These are phyloP conservation scores for Tenthredo scrophulariae DNA, from an alignment of 2,888 invertebrate species.

Conservation along the genomic window DNA sequence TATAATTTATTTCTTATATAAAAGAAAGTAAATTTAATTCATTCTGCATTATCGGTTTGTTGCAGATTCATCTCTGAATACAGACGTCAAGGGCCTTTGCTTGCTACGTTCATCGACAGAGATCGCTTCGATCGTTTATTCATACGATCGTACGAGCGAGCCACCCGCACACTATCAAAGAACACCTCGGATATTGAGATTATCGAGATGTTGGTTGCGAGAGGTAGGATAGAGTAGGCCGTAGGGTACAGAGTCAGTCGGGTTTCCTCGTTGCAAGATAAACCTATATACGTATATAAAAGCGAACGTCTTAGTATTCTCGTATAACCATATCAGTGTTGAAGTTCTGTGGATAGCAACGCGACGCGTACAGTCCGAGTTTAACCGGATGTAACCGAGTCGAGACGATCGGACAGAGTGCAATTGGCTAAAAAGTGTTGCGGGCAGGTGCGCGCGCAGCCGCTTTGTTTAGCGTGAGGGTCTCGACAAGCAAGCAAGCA, in stretches of 20 bases:
- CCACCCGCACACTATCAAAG: neutral
- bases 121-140: constrained; percentile 8
- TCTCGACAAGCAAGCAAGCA: constrained; percentile 53
- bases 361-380: neutral
- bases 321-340: neutral
- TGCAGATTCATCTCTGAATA: neutral
- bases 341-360: neutral
- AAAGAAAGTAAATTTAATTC: neutral
- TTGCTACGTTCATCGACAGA: constrained; percentile 7
- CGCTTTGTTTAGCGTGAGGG: constrained; percentile 73
- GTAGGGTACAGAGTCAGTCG: neutral
- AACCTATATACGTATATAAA: neutral
- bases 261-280: neutral
- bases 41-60: constrained; percentile 12
- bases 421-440: constrained; percentile 51
- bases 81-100: constrained; percentile 41
- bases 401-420: constrained; percentile 22
- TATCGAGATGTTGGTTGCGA: neutral
- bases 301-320: neutral
- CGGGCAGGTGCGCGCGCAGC: constrained; percentile 73
- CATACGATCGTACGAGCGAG: neutral
- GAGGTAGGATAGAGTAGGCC: too few relatives aligned
- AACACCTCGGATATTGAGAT: neutral
- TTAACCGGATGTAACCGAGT: constrained; percentile 20
- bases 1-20: neutral